A percentile compares a stretch with the other conserved stretches of the same genome.
Conservation (phyloP, 2,113 vertebrate genomes). For the Polyodon spathula region DNA sequence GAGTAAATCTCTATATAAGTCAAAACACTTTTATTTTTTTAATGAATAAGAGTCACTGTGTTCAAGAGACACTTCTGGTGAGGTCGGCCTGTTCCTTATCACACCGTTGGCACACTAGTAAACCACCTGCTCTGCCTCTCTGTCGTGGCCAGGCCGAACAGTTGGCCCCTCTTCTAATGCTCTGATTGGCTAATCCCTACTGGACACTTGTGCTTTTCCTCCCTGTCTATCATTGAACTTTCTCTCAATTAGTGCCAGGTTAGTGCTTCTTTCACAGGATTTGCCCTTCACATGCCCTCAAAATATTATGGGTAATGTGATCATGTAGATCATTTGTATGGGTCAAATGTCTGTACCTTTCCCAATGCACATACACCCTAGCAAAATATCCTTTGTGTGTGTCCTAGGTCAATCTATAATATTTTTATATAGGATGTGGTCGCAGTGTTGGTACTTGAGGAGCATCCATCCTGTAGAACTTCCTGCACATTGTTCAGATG, state of each 20-base stretch:
- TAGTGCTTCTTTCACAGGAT: conserved; percentile 29
- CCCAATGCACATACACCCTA: conserved; percentile 13
- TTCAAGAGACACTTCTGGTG: conserved; percentile 2
- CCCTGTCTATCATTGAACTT: conserved; percentile 55
- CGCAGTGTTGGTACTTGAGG: too few relatives aligned
- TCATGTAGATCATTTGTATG: conserved; percentile 59
- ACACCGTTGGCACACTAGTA: conserved; percentile 43
- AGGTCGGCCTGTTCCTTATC: conserved; percentile 20
- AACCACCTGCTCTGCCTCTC: conserved; percentile 53
- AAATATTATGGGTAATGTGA: conserved; percentile 45
- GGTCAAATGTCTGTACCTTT: conserved; percentile 48
- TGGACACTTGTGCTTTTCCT: conserved; percentile 56
- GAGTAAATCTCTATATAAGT: not conserved
- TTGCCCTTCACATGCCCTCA: conserved; percentile 45
- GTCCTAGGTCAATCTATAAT: not conserved
- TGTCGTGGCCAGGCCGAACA: conserved; percentile 50
- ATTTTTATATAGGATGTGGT: too few relatives aligned
- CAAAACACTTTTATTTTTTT: not conserved
- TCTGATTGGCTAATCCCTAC: conserved; percentile 60
- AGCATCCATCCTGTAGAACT: too few relatives aligned
- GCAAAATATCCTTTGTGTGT: conserved; percentile 18
- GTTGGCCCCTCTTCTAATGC: conserved; percentile 63
- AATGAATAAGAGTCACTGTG: not conserved
- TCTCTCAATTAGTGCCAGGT: conserved; percentile 47
- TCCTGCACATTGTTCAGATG: too few relatives aligned